Evolutionary conservation across 1,140 invertebrate species (phyloP).

Genomic region (Zaprionus vittiger): DNA sequence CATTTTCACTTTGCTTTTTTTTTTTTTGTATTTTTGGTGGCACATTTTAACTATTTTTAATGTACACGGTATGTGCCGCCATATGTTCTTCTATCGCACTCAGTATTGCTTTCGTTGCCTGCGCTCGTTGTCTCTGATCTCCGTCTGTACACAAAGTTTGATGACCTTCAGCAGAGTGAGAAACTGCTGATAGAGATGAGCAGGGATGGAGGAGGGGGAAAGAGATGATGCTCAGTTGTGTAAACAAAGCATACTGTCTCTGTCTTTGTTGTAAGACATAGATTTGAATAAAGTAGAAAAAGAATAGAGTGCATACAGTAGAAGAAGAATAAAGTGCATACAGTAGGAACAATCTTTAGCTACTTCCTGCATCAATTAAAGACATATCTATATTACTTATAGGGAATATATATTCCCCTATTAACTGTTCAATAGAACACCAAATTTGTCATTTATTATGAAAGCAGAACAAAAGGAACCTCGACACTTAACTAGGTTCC

Average conservation of each 20-base stretch:
- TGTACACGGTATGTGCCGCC: constrained; percentile 24
- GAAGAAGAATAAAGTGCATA: background rate
- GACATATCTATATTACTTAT: background rate
- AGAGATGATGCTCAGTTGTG: constrained; percentile 31
- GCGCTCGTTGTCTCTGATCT: constrained; percentile 21
- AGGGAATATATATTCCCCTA: constrained; percentile 21
- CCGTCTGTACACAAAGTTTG: constrained; percentile 59
- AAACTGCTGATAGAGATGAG: constrained; percentile 5
- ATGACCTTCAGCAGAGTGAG: constrained; percentile 63
- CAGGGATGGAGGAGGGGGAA: background rate
- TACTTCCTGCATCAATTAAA: constrained; percentile 7
- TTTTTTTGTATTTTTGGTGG: constrained; percentile 19
- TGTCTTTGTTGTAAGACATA: background rate
- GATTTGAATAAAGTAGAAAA: background rate
- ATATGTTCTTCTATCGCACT: constrained; percentile 10
- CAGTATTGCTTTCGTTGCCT: too few species aligned
- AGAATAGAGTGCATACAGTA: background rate
- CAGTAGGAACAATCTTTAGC: background rate
- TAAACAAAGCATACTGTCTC: constrained; percentile 45
- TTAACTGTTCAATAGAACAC: constrained; percentile 31
- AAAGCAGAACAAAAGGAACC: constrained; percentile 9
- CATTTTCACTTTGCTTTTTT: constrained; percentile 26
- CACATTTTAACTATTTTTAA: constrained; percentile 64
- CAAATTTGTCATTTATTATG: constrained; percentile 39
- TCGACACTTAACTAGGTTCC: background rate